phyloP scores from a whole-genome alignment of 2,888 invertebrate genomes.

The Patella caerulea region DNA sequence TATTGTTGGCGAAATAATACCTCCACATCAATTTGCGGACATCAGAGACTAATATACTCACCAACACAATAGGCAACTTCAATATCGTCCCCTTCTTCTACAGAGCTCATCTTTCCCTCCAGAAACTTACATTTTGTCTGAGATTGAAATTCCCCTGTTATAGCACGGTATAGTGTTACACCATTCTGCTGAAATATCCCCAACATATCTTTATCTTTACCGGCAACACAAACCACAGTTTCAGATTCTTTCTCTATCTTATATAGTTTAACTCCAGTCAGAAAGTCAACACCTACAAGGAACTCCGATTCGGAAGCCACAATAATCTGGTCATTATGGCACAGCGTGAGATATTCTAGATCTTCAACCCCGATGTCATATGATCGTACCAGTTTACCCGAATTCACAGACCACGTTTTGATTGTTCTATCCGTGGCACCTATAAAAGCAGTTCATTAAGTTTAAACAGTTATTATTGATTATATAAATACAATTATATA shows the following conservation, averaged over 20 bases:
- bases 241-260: not conserved
- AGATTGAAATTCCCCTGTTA: not conserved
- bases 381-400: slow-evolving; percentile 39
- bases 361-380: slow-evolving; percentile 44
- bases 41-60: too few species aligned
- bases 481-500: too few species aligned
- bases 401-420: slow-evolving; percentile 47
- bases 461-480: too few species aligned
- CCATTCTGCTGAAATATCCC: not conserved
- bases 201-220: slow-evolving; percentile 9
- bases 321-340: slow-evolving; percentile 15
- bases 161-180: slow-evolving; percentile 16
- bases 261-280: slow-evolving; percentile 18
- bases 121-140: not conserved
- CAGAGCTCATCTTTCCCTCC: not conserved
- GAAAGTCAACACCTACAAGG: slow-evolving; percentile 4
- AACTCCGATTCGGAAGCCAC: not conserved
- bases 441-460: slow-evolving; percentile 17
- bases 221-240: slow-evolving; percentile 16
- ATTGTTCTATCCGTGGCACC: slow-evolving; percentile 54
- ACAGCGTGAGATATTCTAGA: slow-evolving; percentile 11
- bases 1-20: too few species aligned
- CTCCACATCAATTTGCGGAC: too few species aligned
- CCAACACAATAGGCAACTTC: too few species aligned
- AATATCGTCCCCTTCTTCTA: too few species aligned